Conservation (phyloP, 2,797 vertebrate genomes). For the Chromis chromis region DNA sequence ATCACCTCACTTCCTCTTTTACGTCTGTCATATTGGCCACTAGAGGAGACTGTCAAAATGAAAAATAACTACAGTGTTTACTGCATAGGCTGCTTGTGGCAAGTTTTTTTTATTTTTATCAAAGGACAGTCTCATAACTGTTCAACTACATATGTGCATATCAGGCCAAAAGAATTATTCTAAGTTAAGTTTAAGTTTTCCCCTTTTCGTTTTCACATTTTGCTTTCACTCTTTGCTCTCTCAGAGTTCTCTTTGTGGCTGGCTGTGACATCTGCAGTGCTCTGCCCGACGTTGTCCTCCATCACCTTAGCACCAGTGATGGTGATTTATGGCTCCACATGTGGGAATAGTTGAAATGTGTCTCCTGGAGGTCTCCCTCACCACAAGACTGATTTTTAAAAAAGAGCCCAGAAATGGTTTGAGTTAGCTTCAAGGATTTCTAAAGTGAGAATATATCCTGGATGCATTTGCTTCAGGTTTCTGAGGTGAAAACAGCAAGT, state of each 20-base stretch:
- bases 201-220: background rate
- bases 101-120: too few relatives aligned
- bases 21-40: too few relatives aligned
- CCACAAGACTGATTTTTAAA: background rate
- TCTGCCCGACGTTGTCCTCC: slow-evolving; percentile 7
- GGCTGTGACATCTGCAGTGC: slow-evolving; percentile 20
- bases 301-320: slow-evolving; percentile 18
- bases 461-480: slow-evolving; percentile 6
- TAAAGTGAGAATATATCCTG: background rate
- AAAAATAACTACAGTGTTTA: too few relatives aligned
- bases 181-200: too few relatives aligned
- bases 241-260: slow-evolving; percentile 5
- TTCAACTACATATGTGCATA: too few relatives aligned
- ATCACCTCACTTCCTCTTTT: too few relatives aligned
- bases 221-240: background rate
- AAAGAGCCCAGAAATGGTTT: background rate
- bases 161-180: background rate
- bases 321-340: slow-evolving; percentile 56
- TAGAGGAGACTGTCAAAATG: too few relatives aligned
- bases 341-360: slow-evolving; percentile 51
- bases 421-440: background rate
- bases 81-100: too few relatives aligned
- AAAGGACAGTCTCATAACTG: too few relatives aligned
- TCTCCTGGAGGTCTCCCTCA: slow-evolving; percentile 43
- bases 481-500: slow-evolving; percentile 9